A percentile compares a stretch with the other conserved stretches of the same genome.
phyloP scores from a whole-genome alignment of 2,113 vertebrate species.

The Catharus fuscescens region DNA sequence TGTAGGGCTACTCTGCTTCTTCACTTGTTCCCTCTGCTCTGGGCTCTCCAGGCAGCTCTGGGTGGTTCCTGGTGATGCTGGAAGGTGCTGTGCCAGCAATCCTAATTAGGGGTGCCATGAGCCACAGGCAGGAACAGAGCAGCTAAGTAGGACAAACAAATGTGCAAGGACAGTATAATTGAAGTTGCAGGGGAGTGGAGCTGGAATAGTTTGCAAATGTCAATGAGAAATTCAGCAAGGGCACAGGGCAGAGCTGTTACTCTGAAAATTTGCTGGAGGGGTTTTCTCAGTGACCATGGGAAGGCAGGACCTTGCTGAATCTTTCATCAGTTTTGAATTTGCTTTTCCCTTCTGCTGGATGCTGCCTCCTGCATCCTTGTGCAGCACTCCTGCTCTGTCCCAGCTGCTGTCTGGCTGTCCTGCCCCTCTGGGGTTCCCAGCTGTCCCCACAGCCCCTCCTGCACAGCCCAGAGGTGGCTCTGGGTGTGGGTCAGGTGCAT shows the following conservation, averaged over 20 bases:
- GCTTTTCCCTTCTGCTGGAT: not conserved
- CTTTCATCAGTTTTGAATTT: not conserved
- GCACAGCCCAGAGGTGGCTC: not conserved
- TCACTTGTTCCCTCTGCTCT: rapidly evolving
- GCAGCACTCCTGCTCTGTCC: not conserved
- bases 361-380: not conserved
- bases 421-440: not conserved
- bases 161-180: not conserved
- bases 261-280: not conserved
- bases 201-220: not conserved
- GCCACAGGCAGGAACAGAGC: not conserved
- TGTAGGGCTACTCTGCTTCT: not conserved
- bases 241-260: not conserved
- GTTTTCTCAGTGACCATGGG: not conserved
- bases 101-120: not conserved
- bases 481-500: conserved; percentile 22
- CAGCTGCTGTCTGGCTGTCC: not conserved
- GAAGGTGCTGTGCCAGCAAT: not conserved
- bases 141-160: not conserved
- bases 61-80: not conserved
- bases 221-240: not conserved
- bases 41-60: not conserved
- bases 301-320: not conserved
- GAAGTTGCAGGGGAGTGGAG: not conserved
- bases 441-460: not conserved